A percentile compares a stretch with the other conserved stretches of the same genome.
Conservation (phyloP, 2,797 vertebrate species). For the Ctenochaetus hawaiiensis region DNA sequence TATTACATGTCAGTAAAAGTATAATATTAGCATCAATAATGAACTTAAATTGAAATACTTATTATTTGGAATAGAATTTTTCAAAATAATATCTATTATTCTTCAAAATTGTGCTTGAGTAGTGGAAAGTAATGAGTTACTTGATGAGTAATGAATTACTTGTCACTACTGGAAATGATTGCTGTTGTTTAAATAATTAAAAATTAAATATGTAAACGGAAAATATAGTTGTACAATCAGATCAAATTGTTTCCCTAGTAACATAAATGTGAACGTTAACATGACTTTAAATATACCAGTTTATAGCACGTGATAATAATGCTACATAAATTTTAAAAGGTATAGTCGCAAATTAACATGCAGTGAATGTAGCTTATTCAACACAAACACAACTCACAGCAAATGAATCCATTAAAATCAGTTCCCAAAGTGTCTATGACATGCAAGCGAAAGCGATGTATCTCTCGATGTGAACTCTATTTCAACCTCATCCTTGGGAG, state of each 20-base stretch:
- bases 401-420: slow-evolving; percentile 22
- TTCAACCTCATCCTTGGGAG: slow-evolving; percentile 64
- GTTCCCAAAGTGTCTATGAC: slow-evolving; percentile 15
- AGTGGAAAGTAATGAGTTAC: no score
- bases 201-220: no score
- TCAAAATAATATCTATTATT: no score
- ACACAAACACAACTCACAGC: neutral
- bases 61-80: no score
- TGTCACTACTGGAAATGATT: no score
- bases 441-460: neutral
- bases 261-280: neutral
- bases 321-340: neutral
- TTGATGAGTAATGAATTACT: no score
- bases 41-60: no score
- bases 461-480: slow-evolving; percentile 62
- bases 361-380: neutral
- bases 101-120: no score
- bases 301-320: neutral
- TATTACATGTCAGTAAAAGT: neutral
- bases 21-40: neutral
- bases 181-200: no score
- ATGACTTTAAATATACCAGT: neutral
- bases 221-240: no score
- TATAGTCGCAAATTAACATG: neutral
- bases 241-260: no score